Evolutionary conservation across 2,113 vertebrate species (phyloP).

Genomic region (Poecilia latipinna): DNA sequence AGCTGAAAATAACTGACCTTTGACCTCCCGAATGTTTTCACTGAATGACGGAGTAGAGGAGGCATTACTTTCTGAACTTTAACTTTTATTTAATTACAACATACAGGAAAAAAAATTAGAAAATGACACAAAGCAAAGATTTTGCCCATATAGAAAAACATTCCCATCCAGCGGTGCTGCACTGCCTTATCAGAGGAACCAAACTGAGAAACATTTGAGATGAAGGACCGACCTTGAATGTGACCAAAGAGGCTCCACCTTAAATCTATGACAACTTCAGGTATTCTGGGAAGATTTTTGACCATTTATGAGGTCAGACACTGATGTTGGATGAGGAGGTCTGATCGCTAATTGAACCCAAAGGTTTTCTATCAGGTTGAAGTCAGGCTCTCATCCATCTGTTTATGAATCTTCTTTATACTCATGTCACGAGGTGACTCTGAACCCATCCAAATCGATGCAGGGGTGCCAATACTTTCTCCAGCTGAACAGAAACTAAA

Average conservation of each 20-base stretch:
- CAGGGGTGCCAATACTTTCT: too few relatives aligned
- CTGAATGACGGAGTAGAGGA: background rate
- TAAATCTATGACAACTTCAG: background rate
- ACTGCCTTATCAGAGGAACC: background rate
- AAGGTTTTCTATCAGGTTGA: too few relatives aligned
- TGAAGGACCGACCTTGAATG: too few relatives aligned
- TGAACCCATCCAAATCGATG: too few relatives aligned
- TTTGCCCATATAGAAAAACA: background rate
- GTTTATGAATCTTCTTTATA: too few relatives aligned
- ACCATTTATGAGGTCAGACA: background rate
- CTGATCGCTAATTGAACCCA: too few relatives aligned
- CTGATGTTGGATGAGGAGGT: background rate
- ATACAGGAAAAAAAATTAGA: background rate
- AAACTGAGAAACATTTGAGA: background rate
- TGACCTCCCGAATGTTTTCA: slow-evolving; percentile 17
- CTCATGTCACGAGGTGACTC: too few relatives aligned
- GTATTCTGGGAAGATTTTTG: background rate
- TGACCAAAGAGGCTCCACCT: background rate
- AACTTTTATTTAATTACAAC: background rate
- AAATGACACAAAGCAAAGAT: background rate
- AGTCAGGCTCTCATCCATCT: too few relatives aligned
- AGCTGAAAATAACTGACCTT: slow-evolving; percentile 31
- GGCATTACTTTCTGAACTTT: background rate
- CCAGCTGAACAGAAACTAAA: too few relatives aligned
- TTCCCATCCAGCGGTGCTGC: background rate